Conservation (phyloP, 53 echinoderm and acorn worm species). For the Glandiceps talaboti region DNA sequence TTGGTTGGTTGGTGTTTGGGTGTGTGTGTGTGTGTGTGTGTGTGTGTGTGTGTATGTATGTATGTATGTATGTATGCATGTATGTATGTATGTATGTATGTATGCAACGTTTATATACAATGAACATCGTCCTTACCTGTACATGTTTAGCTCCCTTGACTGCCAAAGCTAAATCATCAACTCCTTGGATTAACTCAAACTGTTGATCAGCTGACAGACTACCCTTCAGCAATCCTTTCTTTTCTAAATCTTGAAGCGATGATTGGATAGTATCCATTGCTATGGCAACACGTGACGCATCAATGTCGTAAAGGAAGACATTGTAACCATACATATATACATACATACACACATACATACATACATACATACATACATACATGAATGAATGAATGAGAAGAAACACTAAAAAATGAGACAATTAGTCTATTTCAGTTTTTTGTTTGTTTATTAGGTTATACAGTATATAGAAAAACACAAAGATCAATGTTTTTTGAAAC, state of each 20-base stretch:
- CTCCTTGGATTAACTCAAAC: slow-evolving; percentile 55
- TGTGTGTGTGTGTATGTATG: background rate
- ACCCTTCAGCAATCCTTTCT: slow-evolving; percentile 60
- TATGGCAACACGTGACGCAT: slow-evolving; percentile 33
- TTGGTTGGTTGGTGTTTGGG: background rate
- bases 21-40: background rate
- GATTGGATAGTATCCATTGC: slow-evolving; percentile 47
- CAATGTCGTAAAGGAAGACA: slow-evolving; percentile 67
- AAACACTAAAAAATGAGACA: too few species aligned
- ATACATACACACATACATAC: too few species aligned
- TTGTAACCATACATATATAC: too few species aligned
- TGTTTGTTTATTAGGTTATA: too few species aligned
- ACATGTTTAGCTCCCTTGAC: slow-evolving; percentile 67
- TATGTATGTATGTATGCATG: background rate
- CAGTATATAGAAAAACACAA: too few species aligned
- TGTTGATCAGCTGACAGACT: slow-evolving; percentile 56
- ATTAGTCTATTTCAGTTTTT: too few species aligned
- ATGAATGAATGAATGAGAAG: too few species aligned
- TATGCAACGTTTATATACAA: background rate
- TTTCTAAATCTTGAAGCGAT: slow-evolving; percentile 38
- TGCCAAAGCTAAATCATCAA: slow-evolving; percentile 47
- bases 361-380: too few species aligned
- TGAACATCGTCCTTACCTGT: too few species aligned
- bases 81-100: background rate
- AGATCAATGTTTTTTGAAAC: too few species aligned